Evolutionary conservation across 2,113 vertebrate genomes (phyloP), one percentile per base, ranked within the genome.

Genomic region (Platichthys stellatus): DNA sequence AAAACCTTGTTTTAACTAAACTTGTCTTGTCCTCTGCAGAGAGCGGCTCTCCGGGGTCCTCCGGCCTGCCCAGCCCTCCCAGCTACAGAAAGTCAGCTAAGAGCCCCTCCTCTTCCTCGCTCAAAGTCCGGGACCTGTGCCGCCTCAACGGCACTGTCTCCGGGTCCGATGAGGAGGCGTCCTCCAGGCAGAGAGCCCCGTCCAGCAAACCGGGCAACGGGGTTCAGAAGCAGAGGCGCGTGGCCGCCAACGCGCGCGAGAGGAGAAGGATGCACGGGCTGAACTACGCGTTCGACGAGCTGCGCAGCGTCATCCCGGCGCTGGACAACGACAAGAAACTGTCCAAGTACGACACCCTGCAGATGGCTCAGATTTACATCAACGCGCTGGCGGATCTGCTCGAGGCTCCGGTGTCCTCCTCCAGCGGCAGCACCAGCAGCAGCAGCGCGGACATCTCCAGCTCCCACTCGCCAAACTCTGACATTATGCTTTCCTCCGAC

Each of bases 321-420:
- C 94, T 99, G 69, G 97, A 98, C 93, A 97, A 98, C 89, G 97
- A 99, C 94, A 99, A 99, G 92, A 98, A 99, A 86, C 95, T 99
- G 54, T 99, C 97, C 88, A 99, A 99, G 74, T 99, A 99, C 47
- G 97, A 99, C 87, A 99, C 97, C n/a, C 87, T 99, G 66, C 97
- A 99, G 92, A 99, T 99, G 97, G 97, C 97, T 11, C 97, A 99
- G 89, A 99, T 99, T 90, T 99, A 99, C 94, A 99, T 99, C 90
- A 98, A 96, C 81, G 97, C 97, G 2, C 89, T 99, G 82, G 96
- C 97, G 1, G 97, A 99, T 54, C 94, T 99, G 69, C 94, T 99
- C 21, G 89, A 96, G 66, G 91, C 90, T 81, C 95, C 77, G 35
- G 85, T 35, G n/a, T 74, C 83, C 0, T 49, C 83, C 31, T 31